phyloP scores from a whole-genome alignment of 1,140 invertebrate genomes.

The Aphelinus certus region DNA sequence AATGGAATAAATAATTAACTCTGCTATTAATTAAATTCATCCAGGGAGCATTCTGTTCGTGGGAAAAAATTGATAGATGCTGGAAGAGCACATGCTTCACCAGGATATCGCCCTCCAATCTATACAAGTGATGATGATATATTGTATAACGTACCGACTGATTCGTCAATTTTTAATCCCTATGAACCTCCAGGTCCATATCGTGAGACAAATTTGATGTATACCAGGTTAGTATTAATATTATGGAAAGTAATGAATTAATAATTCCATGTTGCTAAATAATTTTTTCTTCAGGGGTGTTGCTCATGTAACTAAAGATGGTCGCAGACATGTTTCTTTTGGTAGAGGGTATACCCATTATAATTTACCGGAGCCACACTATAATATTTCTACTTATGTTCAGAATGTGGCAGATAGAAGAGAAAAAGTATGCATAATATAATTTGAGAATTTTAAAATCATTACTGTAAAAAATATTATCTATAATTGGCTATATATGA shows the following conservation, averaged over 20 bases:
- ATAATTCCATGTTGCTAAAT: background rate
- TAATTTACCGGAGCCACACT: constrained; percentile 48
- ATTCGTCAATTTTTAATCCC: constrained; percentile 44
- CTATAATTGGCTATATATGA: constrained; percentile 15
- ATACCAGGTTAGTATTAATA: constrained; percentile 50
- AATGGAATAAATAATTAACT: constrained; percentile 17
- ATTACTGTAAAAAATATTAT: constrained; percentile 5
- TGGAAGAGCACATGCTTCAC: constrained; percentile 15
- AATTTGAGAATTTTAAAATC: background rate
- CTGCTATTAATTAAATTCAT: constrained; percentile 30
- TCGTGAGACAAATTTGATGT: constrained; percentile 52
- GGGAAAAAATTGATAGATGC: background rate
- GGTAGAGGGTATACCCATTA: constrained; percentile 57
- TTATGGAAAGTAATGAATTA: constrained; percentile 1
- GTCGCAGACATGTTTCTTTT: constrained; percentile 51
- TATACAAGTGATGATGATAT: constrained; percentile 41
- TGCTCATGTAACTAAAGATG: constrained; percentile 47
- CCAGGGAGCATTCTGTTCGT: constrained; percentile 19
- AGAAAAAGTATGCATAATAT: constrained; percentile 40
- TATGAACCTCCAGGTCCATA: constrained; percentile 49
- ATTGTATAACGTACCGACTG: constrained; percentile 38
- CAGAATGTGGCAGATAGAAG: constrained; percentile 50
- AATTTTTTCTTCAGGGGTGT: constrained; percentile 46
- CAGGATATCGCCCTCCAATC: background rate
- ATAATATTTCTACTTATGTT: constrained; percentile 42